Base-by-base conservation (phyloP, 2,888 invertebrate genomes). In the Hypomecis punctinalis region DNA sequence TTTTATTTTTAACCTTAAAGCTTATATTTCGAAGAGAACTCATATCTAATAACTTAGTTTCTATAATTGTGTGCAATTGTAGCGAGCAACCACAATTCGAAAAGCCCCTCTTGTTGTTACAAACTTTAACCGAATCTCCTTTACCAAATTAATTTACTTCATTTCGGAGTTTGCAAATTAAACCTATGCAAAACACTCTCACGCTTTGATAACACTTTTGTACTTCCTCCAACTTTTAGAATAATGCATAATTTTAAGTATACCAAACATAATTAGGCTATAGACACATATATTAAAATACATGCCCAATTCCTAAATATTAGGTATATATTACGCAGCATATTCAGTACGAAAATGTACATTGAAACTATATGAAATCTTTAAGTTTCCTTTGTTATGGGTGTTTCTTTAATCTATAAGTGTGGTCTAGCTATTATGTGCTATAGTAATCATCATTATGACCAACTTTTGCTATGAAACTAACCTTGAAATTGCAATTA, bases 71-170 rank as follows among this genome's bases (percentile, higher is more conserved):
- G 36, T 49, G 40, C 51, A 39, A 37, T 13, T 57, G 42, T 57
- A 57, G 43, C 36, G 47, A n/a, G 10, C 54, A 54, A 35, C 63
- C 63, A 40, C 63, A 59, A 59, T 49, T 51, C 33, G 42, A 40
- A 58, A 63, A 59, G 59, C 59, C 54, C 45, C 37, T 23, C 45
- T 55, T 56, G 61, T 63, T 49, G 42, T 46, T 56, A 23, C 47
- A 6, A 49, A 63, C 54, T 63, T 59, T 53, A 48, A 54, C 54
- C 49, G 45, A 63, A 59, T 37, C 61, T 51, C 47, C 54, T 63
- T 59, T 39, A 43, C 58, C 58, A 48, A 48, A 59, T 59, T 63
- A 57, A 63, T 57, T 58, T 53, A 58, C 53, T 63, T 58, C 39
- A 42, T 49, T 58, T 47, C 49, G 13, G 23, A 45, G 63, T 63